These are phyloP conservation scores for Sinocyclocheilus anshuiensis DNA, from an alignment of 2,113 vertebrate species.

Conservation along the genomic window DNA sequence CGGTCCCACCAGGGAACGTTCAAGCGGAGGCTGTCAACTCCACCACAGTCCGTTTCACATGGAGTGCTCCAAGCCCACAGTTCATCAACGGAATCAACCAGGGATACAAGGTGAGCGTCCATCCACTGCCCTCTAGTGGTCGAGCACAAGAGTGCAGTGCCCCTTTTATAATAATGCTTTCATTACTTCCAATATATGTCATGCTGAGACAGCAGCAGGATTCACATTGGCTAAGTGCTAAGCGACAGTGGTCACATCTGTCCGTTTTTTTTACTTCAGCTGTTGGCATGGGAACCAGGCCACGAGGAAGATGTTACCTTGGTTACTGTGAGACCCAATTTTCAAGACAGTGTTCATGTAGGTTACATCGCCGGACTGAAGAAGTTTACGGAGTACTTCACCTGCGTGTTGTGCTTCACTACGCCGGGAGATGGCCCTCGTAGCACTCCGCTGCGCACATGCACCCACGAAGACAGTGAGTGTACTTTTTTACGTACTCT, in stretches of 20 bases:
- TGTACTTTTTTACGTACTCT: conserved; percentile 29
- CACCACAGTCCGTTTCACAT: conserved; percentile 90
- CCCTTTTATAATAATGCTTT: conserved; percentile 28
- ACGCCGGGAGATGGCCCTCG: conserved; percentile 94
- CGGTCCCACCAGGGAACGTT: conserved; percentile 92
- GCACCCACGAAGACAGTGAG: conserved; percentile 97
- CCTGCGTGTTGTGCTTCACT: conserved; percentile 93
- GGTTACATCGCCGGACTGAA: conserved; percentile 87
- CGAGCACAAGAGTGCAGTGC: conserved; percentile 42
- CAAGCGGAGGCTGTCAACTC: conserved; percentile 93
- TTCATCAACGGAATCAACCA: conserved; percentile 99
- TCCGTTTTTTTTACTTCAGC: conserved; percentile 68
- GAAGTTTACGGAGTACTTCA: conserved; percentile 90
- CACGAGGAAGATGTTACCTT: conserved; percentile 83
- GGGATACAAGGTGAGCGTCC: conserved; percentile 90
- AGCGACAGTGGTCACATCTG: conserved; percentile 33
- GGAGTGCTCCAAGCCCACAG: conserved; percentile 96
- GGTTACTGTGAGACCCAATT: conserved; percentile 91
- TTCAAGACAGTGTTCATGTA: conserved; percentile 92
- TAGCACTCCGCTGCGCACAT: conserved; percentile 84
- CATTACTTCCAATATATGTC: conserved; percentile 47
- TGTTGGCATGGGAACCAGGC: conserved; percentile 90
- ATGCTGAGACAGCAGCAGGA: conserved; percentile 50
- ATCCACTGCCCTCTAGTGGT: conserved; percentile 59
- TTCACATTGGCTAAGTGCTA: conserved; percentile 45